Evolutionary conservation across 2,888 invertebrate genomes (phyloP), one percentile per base, ranked within the genome.

Genomic region (Aelia acuminata): DNA sequence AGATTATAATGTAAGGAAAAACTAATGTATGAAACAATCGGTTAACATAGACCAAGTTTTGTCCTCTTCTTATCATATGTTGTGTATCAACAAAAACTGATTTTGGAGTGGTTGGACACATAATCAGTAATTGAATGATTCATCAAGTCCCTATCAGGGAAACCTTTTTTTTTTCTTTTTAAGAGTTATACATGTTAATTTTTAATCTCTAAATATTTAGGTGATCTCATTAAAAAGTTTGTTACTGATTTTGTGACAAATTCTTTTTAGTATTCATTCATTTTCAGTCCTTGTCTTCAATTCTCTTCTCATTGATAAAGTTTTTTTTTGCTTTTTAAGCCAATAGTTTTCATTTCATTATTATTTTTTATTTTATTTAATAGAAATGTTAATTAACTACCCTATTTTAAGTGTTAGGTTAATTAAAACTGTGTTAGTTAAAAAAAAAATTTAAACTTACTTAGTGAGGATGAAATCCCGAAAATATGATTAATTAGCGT

Each of bases 71-170:
- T 70, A 35, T 70, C 35, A 7, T 35, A 18, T 35, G 31, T 35
- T 70, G 18, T 35, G 20, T 5, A 7, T 11, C 0, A 5, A 13
- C 57, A 26, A n/a, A 20, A 35, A 31, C 18, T 35, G 31, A 35
- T 31, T 70, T 70, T 70, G 20, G 35, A 70, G 35, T 70, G 35
- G 18, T 70, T 35, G 18, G 26, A 35, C 18, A 18, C 35, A 18
- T 63, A 26, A 35, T 70, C 63, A 70, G 63, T 35, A 70, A 70
- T 70, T 18, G 63, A 70, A 70, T 70, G 63, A 70, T 31, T 70
- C 63, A 70, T 70, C 31, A 1, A 18, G 35, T 70, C 18, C 13
- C 63, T 26, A 70, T 70, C 18, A 35, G 31, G 18, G 15, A 35
- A 70, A 70, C 35, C 63, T 7, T 35, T 7, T 70, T 8, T 70